Conservation (phyloP, 2,888 invertebrate genomes). For the Pandemis heparana region DNA sequence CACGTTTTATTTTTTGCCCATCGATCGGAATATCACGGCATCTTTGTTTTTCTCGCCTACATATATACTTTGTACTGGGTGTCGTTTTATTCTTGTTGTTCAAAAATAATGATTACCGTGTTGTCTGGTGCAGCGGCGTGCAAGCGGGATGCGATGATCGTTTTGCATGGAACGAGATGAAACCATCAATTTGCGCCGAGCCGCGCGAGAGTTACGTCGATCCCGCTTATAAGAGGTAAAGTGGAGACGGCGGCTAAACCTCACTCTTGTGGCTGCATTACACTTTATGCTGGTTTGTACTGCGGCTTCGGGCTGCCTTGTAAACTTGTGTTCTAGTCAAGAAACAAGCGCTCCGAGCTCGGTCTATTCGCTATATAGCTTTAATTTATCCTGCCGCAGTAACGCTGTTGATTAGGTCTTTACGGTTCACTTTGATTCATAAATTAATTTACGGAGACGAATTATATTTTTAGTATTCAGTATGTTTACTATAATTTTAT, state of each 20-base stretch:
- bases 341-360: slow-evolving; percentile 55
- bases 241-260: slow-evolving; percentile 48
- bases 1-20: slow-evolving; percentile 76
- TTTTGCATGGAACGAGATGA: slow-evolving; percentile 80
- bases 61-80: slow-evolving; percentile 73
- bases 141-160: slow-evolving; percentile 77
- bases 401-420: slow-evolving; percentile 2
- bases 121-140: slow-evolving; percentile 68
- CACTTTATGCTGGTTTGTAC: slow-evolving; percentile 62
- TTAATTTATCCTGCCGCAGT: slow-evolving; percentile 7
- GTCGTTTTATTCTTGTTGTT: slow-evolving; percentile 78
- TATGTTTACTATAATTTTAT: not conserved
- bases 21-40: slow-evolving; percentile 77
- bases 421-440: not conserved
- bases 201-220: slow-evolving; percentile 69
- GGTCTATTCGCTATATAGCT: slow-evolving; percentile 29
- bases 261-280: slow-evolving; percentile 60
- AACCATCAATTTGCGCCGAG: slow-evolving; percentile 80
- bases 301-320: slow-evolving; percentile 56
- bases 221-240: slow-evolving; percentile 66
- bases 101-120: slow-evolving; percentile 80
- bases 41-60: slow-evolving; percentile 74
- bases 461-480: not conserved
- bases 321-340: slow-evolving; percentile 61
- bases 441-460: not conserved